These are phyloP conservation scores for Atta colombica DNA, from an alignment of 1,140 invertebrate species.

Conservation along the genomic window DNA sequence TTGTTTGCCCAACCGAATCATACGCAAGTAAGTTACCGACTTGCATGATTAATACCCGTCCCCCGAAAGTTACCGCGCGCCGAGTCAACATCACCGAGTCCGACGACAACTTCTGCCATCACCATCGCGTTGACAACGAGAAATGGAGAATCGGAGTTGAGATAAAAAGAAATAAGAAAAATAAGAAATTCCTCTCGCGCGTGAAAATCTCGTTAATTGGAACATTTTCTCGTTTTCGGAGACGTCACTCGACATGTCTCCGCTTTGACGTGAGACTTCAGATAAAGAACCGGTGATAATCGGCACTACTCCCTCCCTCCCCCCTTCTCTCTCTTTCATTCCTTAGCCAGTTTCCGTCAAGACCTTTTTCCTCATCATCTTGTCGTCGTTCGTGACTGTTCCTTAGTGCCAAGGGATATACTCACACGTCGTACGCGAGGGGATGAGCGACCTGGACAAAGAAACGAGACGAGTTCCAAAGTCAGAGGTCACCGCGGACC, in stretches of 20 bases:
- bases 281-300: conserved; percentile 30
- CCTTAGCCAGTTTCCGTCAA: not conserved
- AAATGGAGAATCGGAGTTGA: not conserved
- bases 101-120: not conserved
- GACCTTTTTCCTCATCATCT: not conserved
- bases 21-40: conserved; percentile 58
- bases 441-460: conserved; percentile 70
- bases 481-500: conserved; percentile 77
- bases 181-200: not conserved
- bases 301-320: not conserved
- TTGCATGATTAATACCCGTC: conserved; percentile 52
- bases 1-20: conserved; percentile 56
- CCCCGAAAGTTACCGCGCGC: conserved; percentile 36
- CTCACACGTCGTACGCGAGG: not conserved
- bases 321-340: not conserved
- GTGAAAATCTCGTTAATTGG: conserved; percentile 17
- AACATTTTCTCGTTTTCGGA: not conserved
- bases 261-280: not conserved
- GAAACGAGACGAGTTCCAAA: conserved; percentile 69
- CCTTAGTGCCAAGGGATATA: conserved; percentile 39
- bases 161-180: not conserved
- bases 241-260: not conserved
- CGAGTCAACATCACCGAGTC: conserved; percentile 19
- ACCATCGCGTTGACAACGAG: not conserved
- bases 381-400: conserved; percentile 41